A percentile compares a stretch with the other conserved stretches of the same genome.
Conservation (phyloP, 92 coral and sea anemone species). For the Chrysogorgia sp. region DNA sequence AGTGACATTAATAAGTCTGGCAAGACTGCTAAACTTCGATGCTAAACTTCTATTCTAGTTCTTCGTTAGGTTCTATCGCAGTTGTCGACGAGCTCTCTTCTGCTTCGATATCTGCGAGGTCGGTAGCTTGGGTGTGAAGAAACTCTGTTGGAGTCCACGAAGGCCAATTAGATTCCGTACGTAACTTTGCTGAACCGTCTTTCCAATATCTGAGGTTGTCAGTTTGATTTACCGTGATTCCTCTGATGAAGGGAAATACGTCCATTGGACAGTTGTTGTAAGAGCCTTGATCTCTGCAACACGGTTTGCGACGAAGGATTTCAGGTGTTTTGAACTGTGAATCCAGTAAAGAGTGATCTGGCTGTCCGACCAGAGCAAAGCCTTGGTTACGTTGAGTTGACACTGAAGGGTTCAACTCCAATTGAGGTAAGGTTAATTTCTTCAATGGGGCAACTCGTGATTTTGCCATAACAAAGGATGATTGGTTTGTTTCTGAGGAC, state of each 20-base stretch:
- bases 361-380: conserved; percentile 28
- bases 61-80: background rate
- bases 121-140: background rate
- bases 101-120: background rate
- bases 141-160: conserved; percentile 22
- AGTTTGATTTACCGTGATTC: conserved; percentile 41
- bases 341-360: conserved; percentile 38
- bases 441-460: no score
- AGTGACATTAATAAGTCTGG: conserved; percentile 18
- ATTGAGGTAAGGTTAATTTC: conserved; percentile 26
- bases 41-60: no score
- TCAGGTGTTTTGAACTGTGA: background rate
- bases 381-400: conserved; percentile 19
- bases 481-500: no score
- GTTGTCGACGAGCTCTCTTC: background rate
- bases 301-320: conserved; percentile 51
- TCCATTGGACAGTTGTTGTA: conserved; percentile 33
- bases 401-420: conserved; percentile 47
- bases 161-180: conserved; percentile 48
- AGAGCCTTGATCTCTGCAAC: conserved; percentile 41
- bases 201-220: conserved; percentile 22
- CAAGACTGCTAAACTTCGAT: conserved; percentile 24
- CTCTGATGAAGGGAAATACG: conserved; percentile 54
- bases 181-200: conserved; percentile 40
- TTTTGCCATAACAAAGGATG: no score